Conservation (phyloP, 2,113 vertebrate species). For the Hyaena hyaena region DNA sequence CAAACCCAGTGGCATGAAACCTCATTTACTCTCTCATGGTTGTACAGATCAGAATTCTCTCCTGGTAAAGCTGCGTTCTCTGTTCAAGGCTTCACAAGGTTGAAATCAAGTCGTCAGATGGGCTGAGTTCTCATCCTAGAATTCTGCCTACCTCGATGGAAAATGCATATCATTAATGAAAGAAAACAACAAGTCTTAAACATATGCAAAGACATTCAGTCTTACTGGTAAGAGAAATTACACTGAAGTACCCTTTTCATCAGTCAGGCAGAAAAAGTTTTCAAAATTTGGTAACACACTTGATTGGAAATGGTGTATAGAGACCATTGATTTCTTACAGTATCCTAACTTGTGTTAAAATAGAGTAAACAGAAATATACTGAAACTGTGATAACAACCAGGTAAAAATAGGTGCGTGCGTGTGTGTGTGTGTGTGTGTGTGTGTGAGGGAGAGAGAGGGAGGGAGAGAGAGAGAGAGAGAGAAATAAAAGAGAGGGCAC, state of each 20-base stretch:
- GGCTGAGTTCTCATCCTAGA: not conserved
- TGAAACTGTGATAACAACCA: not conserved
- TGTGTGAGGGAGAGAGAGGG: not conserved
- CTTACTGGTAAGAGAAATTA: not conserved
- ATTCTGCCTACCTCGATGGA: not conserved
- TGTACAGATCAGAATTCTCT: not conserved
- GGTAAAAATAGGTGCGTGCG: not conserved
- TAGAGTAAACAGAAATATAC: not conserved
- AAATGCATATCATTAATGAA: not conserved
- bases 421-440: not conserved
- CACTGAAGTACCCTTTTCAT: not conserved
- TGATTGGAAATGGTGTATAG: not conserved
- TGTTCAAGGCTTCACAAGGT: not conserved
- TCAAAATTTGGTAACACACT: not conserved
- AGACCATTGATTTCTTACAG: not conserved
- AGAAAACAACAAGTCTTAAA: conserved; percentile 8
- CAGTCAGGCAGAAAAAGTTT: not conserved
- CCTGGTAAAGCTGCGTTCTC: not conserved
- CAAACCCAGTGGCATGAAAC: not conserved
- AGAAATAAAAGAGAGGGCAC: not conserved
- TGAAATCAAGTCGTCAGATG: not conserved
- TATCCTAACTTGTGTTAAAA: not conserved
- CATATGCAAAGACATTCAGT: not conserved
- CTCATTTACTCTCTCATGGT: not conserved
- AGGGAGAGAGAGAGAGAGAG: too few relatives aligned